Conservation (phyloP, 2,797 vertebrate species). For the Coilia nasus region DNA sequence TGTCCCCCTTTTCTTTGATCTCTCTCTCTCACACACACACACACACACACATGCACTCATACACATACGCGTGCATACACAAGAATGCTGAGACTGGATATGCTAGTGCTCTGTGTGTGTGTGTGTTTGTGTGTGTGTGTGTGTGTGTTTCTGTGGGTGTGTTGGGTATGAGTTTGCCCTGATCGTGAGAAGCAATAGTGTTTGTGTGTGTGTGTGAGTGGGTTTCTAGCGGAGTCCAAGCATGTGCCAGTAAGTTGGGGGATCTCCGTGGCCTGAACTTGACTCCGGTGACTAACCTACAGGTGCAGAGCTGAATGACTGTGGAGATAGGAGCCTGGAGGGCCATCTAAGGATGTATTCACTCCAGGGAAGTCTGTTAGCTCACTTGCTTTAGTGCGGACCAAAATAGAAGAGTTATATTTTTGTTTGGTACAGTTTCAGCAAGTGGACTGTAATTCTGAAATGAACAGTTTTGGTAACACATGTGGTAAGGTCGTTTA, state of each 20-base stretch:
- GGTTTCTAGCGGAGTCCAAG: not conserved
- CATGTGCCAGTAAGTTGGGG: not conserved
- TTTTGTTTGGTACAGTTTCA: no score
- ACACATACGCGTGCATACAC: slow-evolving; percentile 48
- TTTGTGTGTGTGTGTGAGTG: not conserved
- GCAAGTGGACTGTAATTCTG: no score
- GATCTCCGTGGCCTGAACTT: not conserved
- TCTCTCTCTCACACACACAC: not conserved
- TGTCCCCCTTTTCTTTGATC: no score
- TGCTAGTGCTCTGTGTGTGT: slow-evolving; percentile 59
- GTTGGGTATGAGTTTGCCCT: no score
- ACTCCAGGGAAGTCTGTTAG: no score
- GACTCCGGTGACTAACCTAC: slow-evolving; percentile 17
- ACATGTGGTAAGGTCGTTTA: no score
- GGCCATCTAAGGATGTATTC: no score
- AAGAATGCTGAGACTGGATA: slow-evolving; percentile 74
- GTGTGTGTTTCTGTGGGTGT: slow-evolving; percentile 22
- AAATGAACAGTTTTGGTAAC: no score
- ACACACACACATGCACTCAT: not conserved
- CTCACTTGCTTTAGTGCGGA: no score
- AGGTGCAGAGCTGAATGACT: slow-evolving; percentile 25
- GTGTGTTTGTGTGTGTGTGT: slow-evolving; percentile 16
- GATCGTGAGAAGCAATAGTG: not conserved
- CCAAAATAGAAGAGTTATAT: no score
- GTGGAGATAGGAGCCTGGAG: slow-evolving; percentile 9